phyloP scores from a whole-genome alignment of 1,140 invertebrate genomes.

The Hypsibius dujardini region DNA sequence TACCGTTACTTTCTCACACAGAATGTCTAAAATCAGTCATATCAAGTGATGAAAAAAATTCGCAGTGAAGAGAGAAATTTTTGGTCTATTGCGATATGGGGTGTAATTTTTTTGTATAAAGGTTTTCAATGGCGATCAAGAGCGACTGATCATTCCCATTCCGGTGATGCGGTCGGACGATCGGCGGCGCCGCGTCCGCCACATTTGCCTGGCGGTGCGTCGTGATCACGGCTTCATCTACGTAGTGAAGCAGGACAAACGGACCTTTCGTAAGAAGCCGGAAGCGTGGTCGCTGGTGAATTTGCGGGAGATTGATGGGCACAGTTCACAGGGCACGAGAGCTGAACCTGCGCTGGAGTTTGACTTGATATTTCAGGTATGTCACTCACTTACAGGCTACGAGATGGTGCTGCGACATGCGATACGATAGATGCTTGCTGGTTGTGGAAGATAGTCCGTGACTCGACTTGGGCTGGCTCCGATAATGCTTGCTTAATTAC shows the following conservation, averaged over 20 bases:
- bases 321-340: neutral
- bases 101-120: neutral
- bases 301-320: neutral
- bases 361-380: neutral
- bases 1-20: no score
- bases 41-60: no score
- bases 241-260: constrained; percentile 2
- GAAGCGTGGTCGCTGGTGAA: neutral
- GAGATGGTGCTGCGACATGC: no score
- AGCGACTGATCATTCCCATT: constrained; percentile 8
- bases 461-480: no score
- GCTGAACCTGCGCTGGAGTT: neutral
- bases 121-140: neutral
- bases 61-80: no score
- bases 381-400: no score
- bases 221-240: neutral
- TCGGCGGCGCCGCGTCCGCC: neutral
- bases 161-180: neutral
- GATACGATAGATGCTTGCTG: no score
- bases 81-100: no score
- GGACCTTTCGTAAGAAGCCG: constrained; percentile 6
- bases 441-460: no score
- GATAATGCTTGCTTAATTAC: no score
- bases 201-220: neutral
- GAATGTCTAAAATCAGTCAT: no score